phyloP scores from a whole-genome alignment of 2,888 invertebrate species.

The Spodoptera picta region DNA sequence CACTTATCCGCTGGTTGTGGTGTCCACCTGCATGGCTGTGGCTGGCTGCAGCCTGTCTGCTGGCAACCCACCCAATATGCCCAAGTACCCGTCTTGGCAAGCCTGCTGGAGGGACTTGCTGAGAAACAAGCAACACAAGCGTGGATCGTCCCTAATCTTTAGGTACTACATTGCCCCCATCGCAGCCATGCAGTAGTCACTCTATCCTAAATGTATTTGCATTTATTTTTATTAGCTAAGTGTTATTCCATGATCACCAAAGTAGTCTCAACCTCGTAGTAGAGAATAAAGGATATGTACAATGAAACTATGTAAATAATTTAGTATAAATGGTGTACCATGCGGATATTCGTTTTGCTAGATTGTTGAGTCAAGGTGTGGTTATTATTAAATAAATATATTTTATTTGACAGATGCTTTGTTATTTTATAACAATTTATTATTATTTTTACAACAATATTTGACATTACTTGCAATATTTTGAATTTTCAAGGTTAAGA shows the following conservation, averaged over 20 bases:
- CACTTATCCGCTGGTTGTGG: conserved; percentile 97
- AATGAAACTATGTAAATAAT: conserved; percentile 84
- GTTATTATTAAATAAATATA: conserved; percentile 84
- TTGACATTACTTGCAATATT: conserved; percentile 22
- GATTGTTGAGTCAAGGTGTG: conserved; percentile 82
- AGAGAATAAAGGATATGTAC: conserved; percentile 72
- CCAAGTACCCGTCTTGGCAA: conserved; percentile 93
- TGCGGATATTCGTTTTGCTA: conserved; percentile 83
- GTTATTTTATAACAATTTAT: conserved; percentile 50
- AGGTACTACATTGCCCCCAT: conserved; percentile 90
- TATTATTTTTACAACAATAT: conserved; percentile 20
- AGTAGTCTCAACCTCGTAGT: conserved; percentile 78
- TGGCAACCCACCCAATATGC: conserved; percentile 95
- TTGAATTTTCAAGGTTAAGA: conserved; percentile 33
- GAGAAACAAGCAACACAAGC: conserved; percentile 93
- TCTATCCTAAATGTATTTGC: conserved; percentile 70
- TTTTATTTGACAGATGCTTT: conserved; percentile 75
- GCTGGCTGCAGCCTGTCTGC: conserved; percentile 93
- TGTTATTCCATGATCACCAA: conserved; percentile 86
- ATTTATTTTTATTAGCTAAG: conserved; percentile 86
- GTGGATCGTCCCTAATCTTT: conserved; percentile 95
- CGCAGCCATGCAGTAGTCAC: conserved; percentile 77
- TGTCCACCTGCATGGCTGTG: conserved; percentile 97
- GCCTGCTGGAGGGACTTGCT: conserved; percentile 95
- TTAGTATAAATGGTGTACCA: conserved; percentile 84